A percentile compares a stretch with the other conserved stretches of the same genome.
Evolutionary conservation across 1,140 invertebrate genomes (phyloP).

Genomic region (Eupristina koningsbergeri): DNA sequence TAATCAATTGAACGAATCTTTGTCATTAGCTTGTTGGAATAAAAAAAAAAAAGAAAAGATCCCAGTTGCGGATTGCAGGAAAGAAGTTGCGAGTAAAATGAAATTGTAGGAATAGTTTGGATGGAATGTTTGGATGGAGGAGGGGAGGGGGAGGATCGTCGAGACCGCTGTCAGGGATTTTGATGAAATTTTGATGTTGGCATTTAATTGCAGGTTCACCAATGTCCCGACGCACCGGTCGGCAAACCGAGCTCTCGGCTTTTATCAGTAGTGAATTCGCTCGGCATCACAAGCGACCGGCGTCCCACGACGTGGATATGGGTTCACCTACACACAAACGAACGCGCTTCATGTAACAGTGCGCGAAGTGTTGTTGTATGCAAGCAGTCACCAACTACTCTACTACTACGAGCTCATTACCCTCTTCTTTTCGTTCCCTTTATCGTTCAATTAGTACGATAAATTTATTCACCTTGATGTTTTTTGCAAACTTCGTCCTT

Average conservation of each 20-base stretch:
- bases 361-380: constrained; percentile 59
- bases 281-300: constrained; percentile 82
- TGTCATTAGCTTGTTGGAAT: no score
- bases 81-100: no score
- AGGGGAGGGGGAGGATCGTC: no score
- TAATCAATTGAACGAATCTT: no score
- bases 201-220: constrained; percentile 65
- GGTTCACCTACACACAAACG: constrained; percentile 81
- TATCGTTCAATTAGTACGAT: constrained; percentile 2
- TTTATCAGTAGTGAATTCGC: constrained; percentile 86
- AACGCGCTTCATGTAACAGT: constrained; percentile 74
- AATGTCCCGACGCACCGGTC: constrained; percentile 67
- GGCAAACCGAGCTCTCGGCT: constrained; percentile 79
- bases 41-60: no score
- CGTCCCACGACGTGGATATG: constrained; percentile 79
- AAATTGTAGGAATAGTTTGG: no score
- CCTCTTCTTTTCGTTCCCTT: constrained; percentile 19
- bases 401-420: constrained; percentile 32
- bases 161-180: no score
- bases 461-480: constrained; percentile 7
- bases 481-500: constrained; percentile 4
- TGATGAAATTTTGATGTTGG: neutral
- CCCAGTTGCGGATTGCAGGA: no score
- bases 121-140: no score
- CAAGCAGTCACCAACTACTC: constrained; percentile 12